phyloP scores from a whole-genome alignment of 2,113 vertebrate species.

The Aepyceros melampus region DNA sequence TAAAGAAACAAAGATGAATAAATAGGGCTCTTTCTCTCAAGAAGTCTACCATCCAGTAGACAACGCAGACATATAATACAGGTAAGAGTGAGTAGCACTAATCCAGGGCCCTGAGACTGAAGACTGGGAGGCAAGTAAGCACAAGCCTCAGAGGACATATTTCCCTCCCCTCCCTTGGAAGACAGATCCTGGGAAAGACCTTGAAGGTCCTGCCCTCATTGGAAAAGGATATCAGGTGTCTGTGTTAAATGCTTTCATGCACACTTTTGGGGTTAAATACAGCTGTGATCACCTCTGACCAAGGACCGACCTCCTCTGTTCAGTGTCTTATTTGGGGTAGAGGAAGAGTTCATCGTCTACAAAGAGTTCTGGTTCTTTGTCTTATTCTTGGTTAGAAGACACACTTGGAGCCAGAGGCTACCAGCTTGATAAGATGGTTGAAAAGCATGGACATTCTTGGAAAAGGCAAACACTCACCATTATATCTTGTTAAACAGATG shows the following conservation, averaged over 20 bases:
- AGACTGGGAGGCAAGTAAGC: not conserved
- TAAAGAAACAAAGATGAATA: not conserved
- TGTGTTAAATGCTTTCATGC: not conserved
- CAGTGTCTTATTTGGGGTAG: not conserved
- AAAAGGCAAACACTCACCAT: not conserved
- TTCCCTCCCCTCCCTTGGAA: not conserved
- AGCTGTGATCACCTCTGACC: not conserved
- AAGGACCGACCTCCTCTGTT: not conserved
- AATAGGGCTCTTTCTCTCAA: not conserved
- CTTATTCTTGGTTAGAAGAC: not conserved
- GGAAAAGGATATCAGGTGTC: not conserved
- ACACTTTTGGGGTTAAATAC: not conserved
- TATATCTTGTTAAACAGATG: not conserved
- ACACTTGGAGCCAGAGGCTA: not conserved
- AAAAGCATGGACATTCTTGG: not conserved
- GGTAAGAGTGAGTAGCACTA: not conserved
- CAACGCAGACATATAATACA: not conserved
- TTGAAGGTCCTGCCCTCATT: not conserved
- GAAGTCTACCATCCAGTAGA: not conserved
- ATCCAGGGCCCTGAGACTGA: not conserved
- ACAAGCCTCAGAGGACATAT: not conserved
- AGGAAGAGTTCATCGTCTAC: not conserved
- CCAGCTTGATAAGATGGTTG: not conserved
- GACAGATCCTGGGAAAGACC: not conserved
- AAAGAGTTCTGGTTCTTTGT: not conserved